Conservation (phyloP, 2,113 vertebrate genomes). For the Pomatorhinus ruficollis region DNA sequence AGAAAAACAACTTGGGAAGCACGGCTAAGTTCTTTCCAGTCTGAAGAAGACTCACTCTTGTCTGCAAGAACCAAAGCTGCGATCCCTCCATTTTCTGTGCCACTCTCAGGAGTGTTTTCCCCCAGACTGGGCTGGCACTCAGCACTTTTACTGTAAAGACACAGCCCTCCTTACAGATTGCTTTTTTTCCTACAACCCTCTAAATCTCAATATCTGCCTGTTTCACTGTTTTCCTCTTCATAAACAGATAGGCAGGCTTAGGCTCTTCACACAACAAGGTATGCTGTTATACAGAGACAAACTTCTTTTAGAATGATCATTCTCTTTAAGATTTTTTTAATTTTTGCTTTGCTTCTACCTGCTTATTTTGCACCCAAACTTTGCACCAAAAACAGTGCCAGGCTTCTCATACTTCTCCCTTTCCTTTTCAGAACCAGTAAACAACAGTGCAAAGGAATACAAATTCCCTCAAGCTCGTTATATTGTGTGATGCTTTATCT, state of each 20-base stretch:
- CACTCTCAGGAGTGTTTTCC: background rate
- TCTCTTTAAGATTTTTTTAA: background rate
- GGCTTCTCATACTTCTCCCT: background rate
- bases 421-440: background rate
- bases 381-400: background rate
- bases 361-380: background rate
- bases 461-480: background rate
- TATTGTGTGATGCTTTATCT: background rate
- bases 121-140: background rate
- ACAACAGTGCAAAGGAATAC: background rate
- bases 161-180: background rate
- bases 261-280: background rate
- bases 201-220: background rate
- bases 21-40: background rate
- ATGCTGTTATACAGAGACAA: background rate
- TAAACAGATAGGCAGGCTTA: background rate
- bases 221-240: background rate
- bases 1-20: conserved; percentile 19
- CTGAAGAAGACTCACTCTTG: background rate
- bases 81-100: background rate
- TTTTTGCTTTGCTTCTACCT: background rate
- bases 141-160: background rate
- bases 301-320: background rate
- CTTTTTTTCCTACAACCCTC: background rate
- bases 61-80: background rate